Evolutionary conservation across 2,113 vertebrate genomes (phyloP), one percentile per base, ranked within the genome.

Genomic region (Paracanthobrama guichenoti): DNA sequence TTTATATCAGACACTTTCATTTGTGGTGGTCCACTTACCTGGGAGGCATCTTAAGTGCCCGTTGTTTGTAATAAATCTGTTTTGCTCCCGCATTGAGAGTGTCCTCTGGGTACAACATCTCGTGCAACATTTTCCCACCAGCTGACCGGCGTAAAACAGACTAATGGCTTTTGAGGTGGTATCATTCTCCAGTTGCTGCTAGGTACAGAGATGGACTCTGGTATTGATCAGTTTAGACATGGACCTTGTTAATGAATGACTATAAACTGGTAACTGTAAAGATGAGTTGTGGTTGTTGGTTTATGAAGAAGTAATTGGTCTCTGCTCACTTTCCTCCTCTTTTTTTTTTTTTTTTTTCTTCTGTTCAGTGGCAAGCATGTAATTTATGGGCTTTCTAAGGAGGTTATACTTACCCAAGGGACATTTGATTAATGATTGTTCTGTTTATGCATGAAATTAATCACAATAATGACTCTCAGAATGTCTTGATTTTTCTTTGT

Each of bases 1-100:
- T 96, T 95, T 94, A 93, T 94, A 90, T 93, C 92, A 87, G 90
- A 90, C 94, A 94, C 93, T 92, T 90, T 93, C 82, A 92, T 91
- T 92, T 92, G 89, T 81, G 84, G 81, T 74, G 71, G 85, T 86
- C 90, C 67, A 76, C 77, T 83, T 72, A 79, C 85, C 60, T 50
- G 24, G 11, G 90, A 93, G 91, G 90, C 92, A 87, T 88, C 92
- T 92, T 83, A 87, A 92, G 90, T 88, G 89, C 60, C 67, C 88
- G 90, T 88, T 92, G 91, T 92, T 87, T 72, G 92, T 89, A 92
- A 91, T 95, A 93, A 95, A 95, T 95, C 94, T 94, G 90, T 83
- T 86, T 90, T 90, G 89, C 91, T 90, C 94, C 93, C 89, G 90
- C 90, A 93, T 88, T 87, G 84, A 89, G 74, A 35, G 81, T 85